A percentile compares a stretch with the other conserved stretches of the same genome.
Conservation (phyloP, 2,113 vertebrate genomes). For the Oreochromis aureus region DNA sequence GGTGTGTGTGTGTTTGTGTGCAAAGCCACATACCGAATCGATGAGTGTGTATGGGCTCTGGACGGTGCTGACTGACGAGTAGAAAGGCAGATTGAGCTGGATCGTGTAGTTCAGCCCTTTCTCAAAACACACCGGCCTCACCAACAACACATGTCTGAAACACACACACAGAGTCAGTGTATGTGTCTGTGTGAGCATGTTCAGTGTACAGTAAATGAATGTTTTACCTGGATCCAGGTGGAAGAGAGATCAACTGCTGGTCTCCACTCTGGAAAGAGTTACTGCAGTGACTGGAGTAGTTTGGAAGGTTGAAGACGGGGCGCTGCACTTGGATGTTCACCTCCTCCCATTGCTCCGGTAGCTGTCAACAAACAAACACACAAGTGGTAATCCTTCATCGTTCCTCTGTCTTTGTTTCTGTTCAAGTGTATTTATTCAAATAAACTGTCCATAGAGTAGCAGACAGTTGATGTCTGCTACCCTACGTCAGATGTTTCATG, state of each 20-base stretch:
- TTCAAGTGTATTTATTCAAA: background rate
- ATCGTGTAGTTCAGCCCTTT: slow-evolving; percentile 89
- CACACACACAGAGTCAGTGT: background rate
- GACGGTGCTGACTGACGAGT: slow-evolving; percentile 70
- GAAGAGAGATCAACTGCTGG: slow-evolving; percentile 82
- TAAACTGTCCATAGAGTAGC: background rate
- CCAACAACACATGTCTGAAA: slow-evolving; percentile 81
- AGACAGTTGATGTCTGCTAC: background rate
- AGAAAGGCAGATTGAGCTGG: slow-evolving; percentile 80
- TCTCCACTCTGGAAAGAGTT: slow-evolving; percentile 83
- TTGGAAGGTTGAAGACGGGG: slow-evolving; percentile 72
- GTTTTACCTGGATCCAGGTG: slow-evolving; percentile 79
- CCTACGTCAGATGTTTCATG: background rate
- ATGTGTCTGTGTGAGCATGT: background rate
- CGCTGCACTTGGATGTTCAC: slow-evolving; percentile 77
- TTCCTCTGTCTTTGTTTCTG: background rate
- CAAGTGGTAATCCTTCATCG: background rate
- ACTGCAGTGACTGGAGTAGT: slow-evolving; percentile 73
- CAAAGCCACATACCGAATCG: slow-evolving; percentile 82
- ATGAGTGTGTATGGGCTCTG: slow-evolving; percentile 88
- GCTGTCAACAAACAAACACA: slow-evolving; percentile 51
- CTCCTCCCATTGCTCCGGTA: slow-evolving; percentile 92
- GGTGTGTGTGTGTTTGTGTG: background rate
- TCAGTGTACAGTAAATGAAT: background rate
- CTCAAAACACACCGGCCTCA: slow-evolving; percentile 85